phyloP scores from a whole-genome alignment of 2,797 vertebrate genomes.

The Sandelia bainsii region DNA sequence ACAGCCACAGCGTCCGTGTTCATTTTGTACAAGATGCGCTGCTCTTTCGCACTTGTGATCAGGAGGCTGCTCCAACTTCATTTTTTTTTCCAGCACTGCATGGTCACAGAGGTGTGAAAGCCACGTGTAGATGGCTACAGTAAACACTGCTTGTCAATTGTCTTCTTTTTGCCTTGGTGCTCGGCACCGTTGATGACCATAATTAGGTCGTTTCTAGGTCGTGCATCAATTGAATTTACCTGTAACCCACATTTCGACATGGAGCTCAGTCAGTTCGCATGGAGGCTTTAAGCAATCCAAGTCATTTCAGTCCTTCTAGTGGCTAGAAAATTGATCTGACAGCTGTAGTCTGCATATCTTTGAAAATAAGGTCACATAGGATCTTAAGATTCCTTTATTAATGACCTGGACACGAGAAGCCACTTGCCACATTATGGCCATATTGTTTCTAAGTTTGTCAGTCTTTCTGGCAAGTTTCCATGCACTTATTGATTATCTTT shows the following conservation, averaged over 20 bases:
- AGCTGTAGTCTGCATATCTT: neutral
- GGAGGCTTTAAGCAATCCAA: constrained; percentile 18
- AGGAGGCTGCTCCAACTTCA: constrained; percentile 61
- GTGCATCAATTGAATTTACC: constrained; percentile 41
- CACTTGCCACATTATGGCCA: constrained; percentile 3
- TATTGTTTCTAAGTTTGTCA: constrained; percentile 8
- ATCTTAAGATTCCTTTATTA: neutral
- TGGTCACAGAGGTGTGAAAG: constrained; percentile 75
- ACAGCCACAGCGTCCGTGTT: constrained; percentile 41
- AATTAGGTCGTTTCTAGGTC: constrained; percentile 38
- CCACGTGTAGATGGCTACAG: constrained; percentile 79
- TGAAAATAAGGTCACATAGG: neutral
- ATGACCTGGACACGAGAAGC: neutral
- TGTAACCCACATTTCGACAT: constrained; percentile 43
- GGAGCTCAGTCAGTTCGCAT: constrained; percentile 31
- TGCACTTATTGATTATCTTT: no score
- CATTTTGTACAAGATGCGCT: constrained; percentile 34
- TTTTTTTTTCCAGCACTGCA: constrained; percentile 20
- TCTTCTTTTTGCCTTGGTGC: constrained; percentile 5
- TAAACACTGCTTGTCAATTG: constrained; percentile 66
- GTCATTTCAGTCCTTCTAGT: constrained; percentile 4
- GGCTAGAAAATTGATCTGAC: constrained; percentile 14
- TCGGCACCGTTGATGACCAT: constrained; percentile 10
- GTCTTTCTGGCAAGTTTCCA: constrained; percentile 2
- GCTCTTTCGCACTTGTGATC: constrained; percentile 30